A percentile compares a stretch with the other conserved stretches of the same genome.
Evolutionary conservation across 2,888 invertebrate species (phyloP).

Genomic region (Melanchra persicariae): DNA sequence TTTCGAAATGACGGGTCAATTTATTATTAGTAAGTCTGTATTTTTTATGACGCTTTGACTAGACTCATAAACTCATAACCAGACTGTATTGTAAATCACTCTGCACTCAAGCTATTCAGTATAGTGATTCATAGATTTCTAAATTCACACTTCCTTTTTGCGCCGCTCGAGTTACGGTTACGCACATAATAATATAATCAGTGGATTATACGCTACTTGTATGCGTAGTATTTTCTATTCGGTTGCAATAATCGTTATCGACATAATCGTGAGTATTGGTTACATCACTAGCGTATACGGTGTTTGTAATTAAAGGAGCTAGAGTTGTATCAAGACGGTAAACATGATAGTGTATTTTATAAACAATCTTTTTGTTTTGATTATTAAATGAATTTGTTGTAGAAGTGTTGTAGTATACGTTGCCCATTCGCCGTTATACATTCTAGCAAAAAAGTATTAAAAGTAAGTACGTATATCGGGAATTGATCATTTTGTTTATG

Average conservation of each 20-base stretch:
- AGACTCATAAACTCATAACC: not conserved
- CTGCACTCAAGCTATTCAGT: not conserved
- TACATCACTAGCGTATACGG: conserved; percentile 35
- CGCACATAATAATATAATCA: conserved; percentile 4
- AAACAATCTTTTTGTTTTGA: conserved; percentile 13
- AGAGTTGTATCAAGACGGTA: conserved; percentile 8
- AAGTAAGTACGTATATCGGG: no score
- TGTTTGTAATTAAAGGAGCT: conserved; percentile 3
- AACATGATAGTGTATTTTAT: not conserved
- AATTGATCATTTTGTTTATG: no score
- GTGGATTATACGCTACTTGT: conserved; percentile 13
- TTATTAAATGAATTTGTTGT: not conserved
- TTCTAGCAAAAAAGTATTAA: no score
- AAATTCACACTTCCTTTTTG: conserved; percentile 40
- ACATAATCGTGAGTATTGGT: conserved; percentile 37
- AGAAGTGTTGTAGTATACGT: not conserved
- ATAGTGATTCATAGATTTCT: conserved; percentile 36
- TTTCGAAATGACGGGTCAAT: no score
- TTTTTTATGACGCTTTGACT: not conserved
- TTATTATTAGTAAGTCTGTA: not conserved
- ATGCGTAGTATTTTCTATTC: conserved; percentile 38
- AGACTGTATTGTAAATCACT: not conserved
- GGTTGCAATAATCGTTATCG: conserved; percentile 36
- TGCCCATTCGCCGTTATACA: not conserved
- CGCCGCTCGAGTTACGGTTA: conserved; percentile 23